These are phyloP conservation scores for Steinernema khuongi DNA, from an alignment of 1,140 invertebrate genomes.

Conservation along the genomic window DNA sequence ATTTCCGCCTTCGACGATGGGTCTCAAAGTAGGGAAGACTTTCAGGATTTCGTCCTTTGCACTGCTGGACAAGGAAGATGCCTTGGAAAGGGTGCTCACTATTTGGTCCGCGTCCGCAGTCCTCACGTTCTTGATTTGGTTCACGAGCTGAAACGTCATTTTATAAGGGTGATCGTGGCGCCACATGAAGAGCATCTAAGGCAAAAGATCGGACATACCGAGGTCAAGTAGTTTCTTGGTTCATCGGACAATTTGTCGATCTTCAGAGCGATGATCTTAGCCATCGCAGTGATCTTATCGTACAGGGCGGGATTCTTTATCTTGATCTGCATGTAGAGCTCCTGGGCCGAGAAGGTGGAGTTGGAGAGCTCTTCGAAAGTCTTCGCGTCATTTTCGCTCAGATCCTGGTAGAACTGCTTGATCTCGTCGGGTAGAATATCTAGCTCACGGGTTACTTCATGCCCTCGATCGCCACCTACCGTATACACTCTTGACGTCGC, in stretches of 20 bases:
- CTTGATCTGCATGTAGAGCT: neutral
- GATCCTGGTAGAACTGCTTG: neutral
- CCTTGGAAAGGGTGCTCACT: neutral
- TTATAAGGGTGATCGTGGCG: neutral
- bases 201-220: neutral
- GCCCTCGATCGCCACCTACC: no score
- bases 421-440: conserved; percentile 5
- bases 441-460: no score
- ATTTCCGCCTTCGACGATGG: neutral
- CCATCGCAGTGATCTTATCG: neutral
- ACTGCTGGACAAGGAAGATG: neutral
- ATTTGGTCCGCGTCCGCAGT: neutral
- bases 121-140: neutral
- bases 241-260: neutral
- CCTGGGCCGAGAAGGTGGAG: neutral
- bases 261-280: neutral
- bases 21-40: neutral
- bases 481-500: no score
- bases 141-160: neutral
- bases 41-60: neutral
- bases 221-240: neutral
- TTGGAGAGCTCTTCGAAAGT: neutral
- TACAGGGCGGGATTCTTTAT: neutral
- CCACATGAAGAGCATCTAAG: no score
- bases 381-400: neutral